Evolutionary conservation across 2,797 vertebrate genomes (phyloP).

Genomic region (Poliocrania exsul): DNA sequence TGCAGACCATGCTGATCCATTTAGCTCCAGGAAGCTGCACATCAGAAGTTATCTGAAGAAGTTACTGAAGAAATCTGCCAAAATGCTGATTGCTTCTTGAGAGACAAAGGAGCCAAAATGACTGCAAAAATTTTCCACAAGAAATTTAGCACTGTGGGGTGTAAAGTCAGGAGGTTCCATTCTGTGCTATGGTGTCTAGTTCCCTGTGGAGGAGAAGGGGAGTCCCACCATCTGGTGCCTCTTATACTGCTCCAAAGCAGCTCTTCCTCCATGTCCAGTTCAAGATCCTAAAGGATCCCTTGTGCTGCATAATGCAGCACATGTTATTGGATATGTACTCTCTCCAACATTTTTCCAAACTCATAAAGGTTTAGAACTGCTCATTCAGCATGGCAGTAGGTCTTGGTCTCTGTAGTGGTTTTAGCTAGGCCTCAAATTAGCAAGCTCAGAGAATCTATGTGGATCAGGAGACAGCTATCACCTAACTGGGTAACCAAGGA

Average conservation of each 20-base stretch:
- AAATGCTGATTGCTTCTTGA: not conserved
- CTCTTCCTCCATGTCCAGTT: not conserved
- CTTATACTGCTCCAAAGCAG: not conserved
- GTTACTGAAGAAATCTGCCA: not conserved
- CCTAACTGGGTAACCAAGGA: too few species aligned
- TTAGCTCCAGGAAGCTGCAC: not conserved
- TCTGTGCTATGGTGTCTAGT: not conserved
- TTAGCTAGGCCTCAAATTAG: too few species aligned
- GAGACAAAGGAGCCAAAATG: not conserved
- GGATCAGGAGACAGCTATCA: too few species aligned
- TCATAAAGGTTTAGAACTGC: not conserved
- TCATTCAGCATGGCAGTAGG: not conserved
- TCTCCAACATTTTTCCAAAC: not conserved
- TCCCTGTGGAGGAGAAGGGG: not conserved
- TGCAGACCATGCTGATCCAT: not conserved
- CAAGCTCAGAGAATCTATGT: too few species aligned
- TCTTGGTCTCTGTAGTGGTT: not conserved
- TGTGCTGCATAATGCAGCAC: not conserved
- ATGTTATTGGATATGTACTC: not conserved
- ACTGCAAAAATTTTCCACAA: not conserved
- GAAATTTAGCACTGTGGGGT: not conserved
- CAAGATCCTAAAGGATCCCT: not conserved
- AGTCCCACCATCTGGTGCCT: not conserved
- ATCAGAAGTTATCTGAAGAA: not conserved
- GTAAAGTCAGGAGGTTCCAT: not conserved